A percentile compares a stretch with the other conserved stretches of the same genome.
These are phyloP conservation scores for Reticulitermes speratus DNA, from an alignment of 1,140 invertebrate species.

Conservation along the genomic window DNA sequence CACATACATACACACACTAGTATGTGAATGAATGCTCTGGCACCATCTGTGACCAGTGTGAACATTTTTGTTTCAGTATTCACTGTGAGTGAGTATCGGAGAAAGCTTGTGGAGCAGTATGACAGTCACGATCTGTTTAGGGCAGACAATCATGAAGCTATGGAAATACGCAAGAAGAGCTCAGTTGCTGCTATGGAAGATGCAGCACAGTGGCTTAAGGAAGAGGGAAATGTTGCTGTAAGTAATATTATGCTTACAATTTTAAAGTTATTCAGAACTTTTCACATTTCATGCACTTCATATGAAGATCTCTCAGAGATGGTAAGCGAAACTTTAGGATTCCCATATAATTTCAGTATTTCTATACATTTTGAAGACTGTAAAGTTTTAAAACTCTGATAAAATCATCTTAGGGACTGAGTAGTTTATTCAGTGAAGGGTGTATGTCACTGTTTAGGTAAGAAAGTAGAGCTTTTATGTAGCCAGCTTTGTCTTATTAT, in stretches of 20 bases:
- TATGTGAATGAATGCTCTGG: neutral
- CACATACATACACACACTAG: neutral
- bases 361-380: too few species aligned
- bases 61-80: slow-evolving; percentile 62
- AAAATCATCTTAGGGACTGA: too few species aligned
- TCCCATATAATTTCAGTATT: too few species aligned
- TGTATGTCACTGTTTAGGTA: too few species aligned
- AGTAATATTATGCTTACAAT: slow-evolving; percentile 44
- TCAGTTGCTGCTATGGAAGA: slow-evolving; percentile 82
- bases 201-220: slow-evolving; percentile 72
- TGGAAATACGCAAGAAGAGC: slow-evolving; percentile 73
- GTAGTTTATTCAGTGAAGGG: too few species aligned
- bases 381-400: too few species aligned
- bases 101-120: slow-evolving; percentile 74
- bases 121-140: slow-evolving; percentile 82
- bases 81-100: slow-evolving; percentile 81
- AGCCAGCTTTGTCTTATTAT: too few species aligned
- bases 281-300: too few species aligned
- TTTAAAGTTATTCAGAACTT: neutral
- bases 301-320: too few species aligned
- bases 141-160: slow-evolving; percentile 78
- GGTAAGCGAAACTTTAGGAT: too few species aligned
- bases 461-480: too few species aligned
- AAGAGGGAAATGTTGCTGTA: slow-evolving; percentile 78
- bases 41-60: neutral